Base-by-base conservation (phyloP, 2,888 invertebrate species). In the Limnephilus lunatus region DNA sequence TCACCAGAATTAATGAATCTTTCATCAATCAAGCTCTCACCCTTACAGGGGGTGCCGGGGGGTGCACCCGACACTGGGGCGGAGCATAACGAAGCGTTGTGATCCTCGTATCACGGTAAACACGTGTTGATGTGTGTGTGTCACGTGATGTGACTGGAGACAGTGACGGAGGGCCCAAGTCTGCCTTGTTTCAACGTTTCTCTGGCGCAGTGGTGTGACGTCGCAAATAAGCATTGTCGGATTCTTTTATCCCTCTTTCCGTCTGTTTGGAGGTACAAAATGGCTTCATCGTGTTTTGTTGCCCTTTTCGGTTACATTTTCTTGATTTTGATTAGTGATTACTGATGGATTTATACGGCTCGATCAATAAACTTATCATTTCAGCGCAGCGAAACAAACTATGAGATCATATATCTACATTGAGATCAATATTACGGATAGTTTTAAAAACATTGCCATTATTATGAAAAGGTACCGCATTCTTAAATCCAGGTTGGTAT, bases 1-100 rank as follows among this genome's bases (percentile, higher is more conserved):
- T 91, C 85, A 81, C 81, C 86, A 81, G 90, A 92, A 92, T 90
- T 89, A 92, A 92, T 92, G 90, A 90, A 92, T 92, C 90, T 92
- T 90, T 92, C 92, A 92, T 92, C 92, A 92, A 92, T 92, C 92
- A 92, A 81, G 68, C 87, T 85, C 53, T 68, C 68, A 68, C 68
- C 68, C 68, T 68, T 25, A 7, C 25, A 25, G 25, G 68, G n/a
- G n/a, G 68, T 44, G 44, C 44, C 44, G 68, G 68, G n/a, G 68
- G 68, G 25, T 68, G 68, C 68, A 0, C 68, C 68, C 68, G 68
- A 68, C n/a, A 68, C 68, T 9, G 68, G 7, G 68, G n/a, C 25
- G 68, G 19, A 68, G 68, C 68, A 9, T 25, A 25, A 68, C 25
- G 68, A n/a, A 68, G 25, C 53, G 53, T n/a, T 19, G 32, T 83